Base-by-base conservation (phyloP, 2,888 invertebrate species). In the Philhelius pedissequus region DNA sequence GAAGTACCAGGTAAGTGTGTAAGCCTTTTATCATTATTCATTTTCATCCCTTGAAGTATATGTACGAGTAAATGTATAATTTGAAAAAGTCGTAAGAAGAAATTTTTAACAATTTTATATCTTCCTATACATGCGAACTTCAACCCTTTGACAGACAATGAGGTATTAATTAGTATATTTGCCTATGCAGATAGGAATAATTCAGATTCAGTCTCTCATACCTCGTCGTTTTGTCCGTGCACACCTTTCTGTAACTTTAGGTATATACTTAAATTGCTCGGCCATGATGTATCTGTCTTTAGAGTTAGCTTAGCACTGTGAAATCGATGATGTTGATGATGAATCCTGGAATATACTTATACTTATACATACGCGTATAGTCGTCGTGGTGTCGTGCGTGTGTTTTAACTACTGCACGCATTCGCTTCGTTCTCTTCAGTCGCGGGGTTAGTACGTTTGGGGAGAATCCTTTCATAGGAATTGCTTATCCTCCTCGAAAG, bases 1-100 rank as follows among this genome's bases (percentile, higher is more conserved):
- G 96, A 97, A 94, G 97, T 97, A 52, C 97, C 97, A 90, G 97
- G 97, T 96, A 91, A 92, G 91, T 89, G 15, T 9, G 18, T 54
- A 27, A 64, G 18, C 25, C n/a, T 22, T 64, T 64, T 69, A 52
- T 30, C 4, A 18, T 30, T 13, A 9, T 70, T 62, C 45, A 40
- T 13, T 11, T 70, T 62, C 45, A 40, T 32, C 45, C 38, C 22
- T 69, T 56, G 0, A 66, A 54, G 15, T 22, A n/a, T n/a, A n/a
- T n/a, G n/a, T n/a, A n/a, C n/a, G n/a, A n/a, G n/a, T n/a, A n/a
- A n/a, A n/a, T 68, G 8, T n/a, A n/a, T n/a, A n/a, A n/a, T 50
- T 71, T 58, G 9, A 18, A 38, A 27, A 43, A 13, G 20, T 45
- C 15, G 30, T 4, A 9, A 18, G 32, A n/a, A 38, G n/a, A 60